Conservation (phyloP, 2,113 vertebrate genomes). For the Trogon surrucura region DNA sequence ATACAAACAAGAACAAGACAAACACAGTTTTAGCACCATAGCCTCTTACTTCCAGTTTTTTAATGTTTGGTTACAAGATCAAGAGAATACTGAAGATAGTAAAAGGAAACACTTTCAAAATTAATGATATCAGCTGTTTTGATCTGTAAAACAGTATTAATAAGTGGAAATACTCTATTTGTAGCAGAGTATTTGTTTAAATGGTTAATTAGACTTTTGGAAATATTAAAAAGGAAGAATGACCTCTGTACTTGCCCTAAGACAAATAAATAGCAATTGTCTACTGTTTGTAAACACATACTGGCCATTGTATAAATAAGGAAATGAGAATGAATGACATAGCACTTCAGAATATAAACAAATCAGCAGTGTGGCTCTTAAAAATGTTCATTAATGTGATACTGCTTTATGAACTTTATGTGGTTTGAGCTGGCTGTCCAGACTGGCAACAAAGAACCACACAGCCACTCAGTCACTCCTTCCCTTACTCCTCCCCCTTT, state of each 20-base stretch:
- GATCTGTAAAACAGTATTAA: not conserved
- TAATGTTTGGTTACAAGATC: not conserved
- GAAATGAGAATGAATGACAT: not conserved
- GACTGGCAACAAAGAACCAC: too few species aligned
- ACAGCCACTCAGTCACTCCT: too few species aligned
- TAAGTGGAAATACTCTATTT: not conserved
- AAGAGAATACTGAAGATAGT: not conserved
- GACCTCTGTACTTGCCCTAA: not conserved
- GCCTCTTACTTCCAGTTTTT: not conserved
- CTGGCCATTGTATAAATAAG: not conserved
- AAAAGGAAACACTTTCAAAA: not conserved
- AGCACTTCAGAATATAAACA: not conserved
- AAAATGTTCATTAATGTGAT: not conserved
- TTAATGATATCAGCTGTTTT: not conserved
- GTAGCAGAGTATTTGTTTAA: not conserved
- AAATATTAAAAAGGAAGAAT: not conserved
- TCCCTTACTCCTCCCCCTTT: too few species aligned
- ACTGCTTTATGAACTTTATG: not conserved
- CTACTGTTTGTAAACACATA: not conserved
- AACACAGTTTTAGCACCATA: not conserved
- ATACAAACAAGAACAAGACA: not conserved
- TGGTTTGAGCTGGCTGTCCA: too few species aligned
- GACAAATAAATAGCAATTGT: not conserved
- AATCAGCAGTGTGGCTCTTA: not conserved
- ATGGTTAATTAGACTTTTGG: not conserved